Evolutionary conservation across 1,140 invertebrate genomes (phyloP), one percentile per base, ranked within the genome.

Genomic region (Lepidurus arcticus): DNA sequence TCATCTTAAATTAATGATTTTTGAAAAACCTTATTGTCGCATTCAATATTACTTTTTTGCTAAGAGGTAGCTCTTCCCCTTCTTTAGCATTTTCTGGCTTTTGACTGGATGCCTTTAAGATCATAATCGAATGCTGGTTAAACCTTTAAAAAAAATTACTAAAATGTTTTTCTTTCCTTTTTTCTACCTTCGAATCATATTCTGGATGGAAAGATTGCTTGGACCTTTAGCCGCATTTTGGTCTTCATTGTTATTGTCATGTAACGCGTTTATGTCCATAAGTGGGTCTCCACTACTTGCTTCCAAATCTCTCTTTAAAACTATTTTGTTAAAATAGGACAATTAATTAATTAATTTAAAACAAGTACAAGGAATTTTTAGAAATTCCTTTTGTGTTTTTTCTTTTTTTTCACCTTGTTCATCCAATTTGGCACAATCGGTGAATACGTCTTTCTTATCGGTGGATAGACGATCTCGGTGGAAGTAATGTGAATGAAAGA

Each of bases 401-500:
- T 81, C 26, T 78, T 16, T 73, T 24, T 1, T 73, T 80, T 80
- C 83, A 88, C 88, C 87, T 86, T 94, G 91, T 84, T 98, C 96
- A 85, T 98, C 96, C 82, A 93, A 90, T 88, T 97, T 96, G 81
- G 95, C 95, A 89, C 96, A 98, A 86, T 98, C 96, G 42, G 94
- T 93, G 85, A 99, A 99, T 73, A 98, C 87, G 86, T 98, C 94
- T 86, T 95, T 97, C 42, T 90, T 93, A 80, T 92, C 91, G 45
- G 93, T 89, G 81, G 92, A 91, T 43, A 95, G 93, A 76, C 97
- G 90, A 87, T 99, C 98, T 80, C 96, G 90, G 88, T 99, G 97
- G 90, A 99, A 99, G 88, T 99, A 99, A 88, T 99, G 97, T 24
- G 97, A 99, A 84, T 99, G 97, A 87, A 99, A 99, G 86, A 99